Evolutionary conservation across 2,888 invertebrate genomes (phyloP).

Genomic region (Microdon myrmicae): DNA sequence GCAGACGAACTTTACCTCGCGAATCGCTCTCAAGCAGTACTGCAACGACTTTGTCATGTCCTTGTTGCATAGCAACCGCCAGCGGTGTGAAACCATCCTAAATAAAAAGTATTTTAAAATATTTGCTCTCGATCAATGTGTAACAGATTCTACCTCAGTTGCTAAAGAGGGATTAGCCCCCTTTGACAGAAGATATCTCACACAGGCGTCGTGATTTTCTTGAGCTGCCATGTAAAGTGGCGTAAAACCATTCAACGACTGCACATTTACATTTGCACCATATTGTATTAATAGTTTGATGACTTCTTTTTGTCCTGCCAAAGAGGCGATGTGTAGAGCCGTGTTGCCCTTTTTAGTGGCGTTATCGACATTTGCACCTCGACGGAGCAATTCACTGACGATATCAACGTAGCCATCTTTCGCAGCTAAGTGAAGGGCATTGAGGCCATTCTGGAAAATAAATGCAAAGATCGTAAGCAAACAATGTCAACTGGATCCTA

Average conservation of each 20-base stretch:
- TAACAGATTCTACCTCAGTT: constrained; percentile 82
- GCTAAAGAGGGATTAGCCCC: constrained; percentile 96
- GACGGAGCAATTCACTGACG: constrained; percentile 87
- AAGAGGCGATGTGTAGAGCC: constrained; percentile 95
- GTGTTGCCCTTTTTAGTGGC: constrained; percentile 98
- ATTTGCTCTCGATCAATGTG: too few relatives aligned
- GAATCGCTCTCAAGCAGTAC: constrained; percentile 96
- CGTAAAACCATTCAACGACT: constrained; percentile 96
- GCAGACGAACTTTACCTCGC: constrained; percentile 92
- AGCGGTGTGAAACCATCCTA: constrained; percentile 98
- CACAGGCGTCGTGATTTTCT: constrained; percentile 94
- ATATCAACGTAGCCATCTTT: constrained; percentile 97
- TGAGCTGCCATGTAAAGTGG: constrained; percentile 99
- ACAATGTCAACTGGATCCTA: too few relatives aligned
- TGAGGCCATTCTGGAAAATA: constrained; percentile 95
- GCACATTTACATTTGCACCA: constrained; percentile 95
- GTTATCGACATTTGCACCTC: constrained; percentile 93
- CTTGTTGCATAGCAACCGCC: constrained; percentile 99
- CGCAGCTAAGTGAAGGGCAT: constrained; percentile 95
- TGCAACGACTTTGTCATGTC: constrained; percentile 96
- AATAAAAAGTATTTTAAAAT: constrained; percentile 45
- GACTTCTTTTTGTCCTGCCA: constrained; percentile 96
- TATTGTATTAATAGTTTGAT: constrained; percentile 90
- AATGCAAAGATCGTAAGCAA: too few relatives aligned
- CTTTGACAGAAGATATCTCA: constrained; percentile 88